Base-by-base conservation (phyloP, 2,113 vertebrate genomes). In the Athene cunicularia region DNA sequence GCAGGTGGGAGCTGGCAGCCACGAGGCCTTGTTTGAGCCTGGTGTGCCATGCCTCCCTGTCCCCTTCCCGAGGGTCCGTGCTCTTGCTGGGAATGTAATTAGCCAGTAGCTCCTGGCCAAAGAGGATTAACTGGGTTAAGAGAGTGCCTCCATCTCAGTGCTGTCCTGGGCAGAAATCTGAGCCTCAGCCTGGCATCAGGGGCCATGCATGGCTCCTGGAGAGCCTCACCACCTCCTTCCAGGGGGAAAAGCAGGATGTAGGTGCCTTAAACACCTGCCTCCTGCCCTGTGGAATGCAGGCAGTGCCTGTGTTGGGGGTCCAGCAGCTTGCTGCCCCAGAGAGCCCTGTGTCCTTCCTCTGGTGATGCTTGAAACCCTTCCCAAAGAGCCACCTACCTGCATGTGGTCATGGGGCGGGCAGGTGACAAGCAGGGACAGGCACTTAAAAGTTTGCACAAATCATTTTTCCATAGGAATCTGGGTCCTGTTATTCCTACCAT, bases 81-180 rank as follows among this genome's bases (percentile, higher is more conserved):
- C 88, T 82, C 53, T 35, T 3, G 0, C 56, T 66, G 47, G 95
- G 41, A 68, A 55, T 58, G 72, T 50, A 50, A 79, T 96, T 96
- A 97, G 63, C 52, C 1, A 0, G 58, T 37, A 43, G 84, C 81
- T 95, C 59, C 71, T 2, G 12, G 71, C 35, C 94, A 94, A 96
- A 95, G 96, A 96, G 88, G 94, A 96, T 97, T 96, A 96, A 18
- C 14, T 0, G 27, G 41, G 88, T 86, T 96, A 95, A 92, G 76
- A 76, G 81, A 68, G 70, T 77, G 52, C 68, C 62, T 84, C 35
- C 55, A 88, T 86, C 86, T 95, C 80, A 68, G 53, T 26, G 9
- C 70, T 64, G 52, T 83, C 85, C 64, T 10, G 3, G 32, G 7
- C 49, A 30, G 60, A 82, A 90, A 82, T 90, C 71, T 60, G 58